Conservation (phyloP, 1,140 invertebrate species). For the Meloidogyne floridensis region DNA sequence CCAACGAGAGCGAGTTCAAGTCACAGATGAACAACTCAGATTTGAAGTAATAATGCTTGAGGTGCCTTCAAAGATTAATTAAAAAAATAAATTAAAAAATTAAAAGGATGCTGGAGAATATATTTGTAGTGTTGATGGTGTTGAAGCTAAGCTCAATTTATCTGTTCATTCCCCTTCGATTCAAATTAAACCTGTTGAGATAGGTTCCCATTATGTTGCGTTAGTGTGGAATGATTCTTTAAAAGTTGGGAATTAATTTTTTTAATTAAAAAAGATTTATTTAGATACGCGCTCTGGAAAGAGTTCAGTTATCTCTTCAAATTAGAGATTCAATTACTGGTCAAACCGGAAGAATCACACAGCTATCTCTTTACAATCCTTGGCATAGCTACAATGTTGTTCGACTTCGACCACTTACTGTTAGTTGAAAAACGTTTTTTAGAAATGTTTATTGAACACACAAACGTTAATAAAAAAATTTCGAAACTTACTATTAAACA, state of each 20-base stretch:
- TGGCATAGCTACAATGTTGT: conserved; percentile 61
- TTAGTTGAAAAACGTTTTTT: conserved; percentile 23
- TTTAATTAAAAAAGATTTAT: too few species aligned
- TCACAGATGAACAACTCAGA: conserved; percentile 36
- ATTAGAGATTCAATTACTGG: conserved; percentile 40
- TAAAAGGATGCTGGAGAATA: conserved; percentile 46
- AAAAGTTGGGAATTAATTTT: conserved; percentile 28
- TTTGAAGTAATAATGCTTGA: conserved; percentile 38
- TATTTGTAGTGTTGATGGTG: conserved; percentile 41
- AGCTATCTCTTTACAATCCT: conserved; percentile 56
- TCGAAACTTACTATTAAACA: background rate
- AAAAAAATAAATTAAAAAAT: background rate
- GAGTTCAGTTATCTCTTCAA: conserved; percentile 42
- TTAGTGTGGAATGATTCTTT: conserved; percentile 54
- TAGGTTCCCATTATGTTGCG: conserved; percentile 59
- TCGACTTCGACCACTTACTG: conserved; percentile 43
- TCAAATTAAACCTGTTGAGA: conserved; percentile 44
- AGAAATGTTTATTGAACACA: background rate
- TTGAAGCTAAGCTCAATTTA: conserved; percentile 32
- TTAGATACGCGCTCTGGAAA: conserved; percentile 43
- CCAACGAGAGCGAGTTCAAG: conserved; percentile 31
- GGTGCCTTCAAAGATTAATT: background rate
- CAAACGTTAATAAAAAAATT: background rate
- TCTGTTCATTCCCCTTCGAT: conserved; percentile 41
- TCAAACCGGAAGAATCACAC: conserved; percentile 44